Evolutionary conservation across 2,888 invertebrate genomes (phyloP).

Genomic region (Ptychoptera albimana): DNA sequence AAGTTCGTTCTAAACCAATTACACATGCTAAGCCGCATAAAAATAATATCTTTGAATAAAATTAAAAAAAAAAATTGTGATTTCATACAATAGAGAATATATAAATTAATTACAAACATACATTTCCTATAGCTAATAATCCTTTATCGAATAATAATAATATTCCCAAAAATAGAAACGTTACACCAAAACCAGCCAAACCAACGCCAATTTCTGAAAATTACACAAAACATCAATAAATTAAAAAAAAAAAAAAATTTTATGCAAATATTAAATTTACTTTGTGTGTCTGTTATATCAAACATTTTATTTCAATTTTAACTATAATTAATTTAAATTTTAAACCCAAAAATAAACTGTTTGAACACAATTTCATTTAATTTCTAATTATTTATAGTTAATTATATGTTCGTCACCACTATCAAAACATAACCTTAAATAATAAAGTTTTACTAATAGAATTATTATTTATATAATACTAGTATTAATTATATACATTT

Average conservation of each 20-base stretch:
- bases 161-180: constrained; percentile 87
- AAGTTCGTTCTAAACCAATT: constrained; percentile 87
- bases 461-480: too few species aligned
- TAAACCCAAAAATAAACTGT: too few species aligned
- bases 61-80: constrained; percentile 14
- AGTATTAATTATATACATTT: too few species aligned
- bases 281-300: constrained; percentile 69
- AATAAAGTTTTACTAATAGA: too few species aligned
- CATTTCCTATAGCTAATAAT: constrained; percentile 96
- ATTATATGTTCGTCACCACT: not conserved
- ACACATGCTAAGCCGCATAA: constrained; percentile 89
- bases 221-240: constrained; percentile 12
- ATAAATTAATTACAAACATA: constrained; percentile 37
- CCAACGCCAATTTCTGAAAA: constrained; percentile 92
- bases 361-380: constrained; percentile 1
- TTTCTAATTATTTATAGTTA: not conserved
- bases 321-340: not conserved
- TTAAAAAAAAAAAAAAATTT: not conserved
- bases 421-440: not conserved
- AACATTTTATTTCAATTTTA: constrained; percentile 42
- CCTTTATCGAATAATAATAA: constrained; percentile 92
- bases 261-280: constrained; percentile 31
- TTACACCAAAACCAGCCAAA: constrained; percentile 87
- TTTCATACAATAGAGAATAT: too few species aligned
- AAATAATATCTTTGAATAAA: constrained; percentile 92